Percentiles rank a stretch among this genome's conserved stretches.
Evolutionary conservation across 2,888 invertebrate genomes (phyloP).

Genomic region (Enchytraeus crypticus): DNA sequence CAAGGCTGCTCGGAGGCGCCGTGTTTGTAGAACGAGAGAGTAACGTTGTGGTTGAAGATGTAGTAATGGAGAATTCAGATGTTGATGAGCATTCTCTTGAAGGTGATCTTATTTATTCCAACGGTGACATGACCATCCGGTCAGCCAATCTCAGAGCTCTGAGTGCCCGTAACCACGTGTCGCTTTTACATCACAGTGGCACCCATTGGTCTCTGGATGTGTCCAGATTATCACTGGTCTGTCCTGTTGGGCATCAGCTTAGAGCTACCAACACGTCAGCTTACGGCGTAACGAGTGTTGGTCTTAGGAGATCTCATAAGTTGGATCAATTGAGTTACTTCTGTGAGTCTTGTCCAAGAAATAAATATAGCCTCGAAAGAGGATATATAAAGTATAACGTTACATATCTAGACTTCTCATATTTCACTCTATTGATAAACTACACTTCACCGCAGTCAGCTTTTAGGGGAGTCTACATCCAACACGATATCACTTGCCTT

Average conservation of each 20-base stretch:
- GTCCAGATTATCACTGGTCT: slow-evolving; percentile 16
- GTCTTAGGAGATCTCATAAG: slow-evolving; percentile 22
- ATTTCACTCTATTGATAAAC: slow-evolving; percentile 26
- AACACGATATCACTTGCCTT: slow-evolving; percentile 21
- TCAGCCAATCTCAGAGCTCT: slow-evolving; percentile 7
- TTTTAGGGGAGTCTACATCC: slow-evolving; percentile 18
- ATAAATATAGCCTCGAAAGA: slow-evolving; percentile 22
- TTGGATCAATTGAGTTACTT: slow-evolving; percentile 27
- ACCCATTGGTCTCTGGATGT: slow-evolving; percentile 24
- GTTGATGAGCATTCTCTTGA: neutral
- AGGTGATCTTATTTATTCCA: slow-evolving; percentile 22
- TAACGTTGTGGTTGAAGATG: slow-evolving; percentile 5
- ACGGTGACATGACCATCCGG: slow-evolving; percentile 9
- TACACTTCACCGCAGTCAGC: slow-evolving; percentile 13
- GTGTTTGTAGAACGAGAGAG: slow-evolving; percentile 22
- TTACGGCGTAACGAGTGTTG: slow-evolving; percentile 12
- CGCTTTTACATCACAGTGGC: slow-evolving; percentile 25
- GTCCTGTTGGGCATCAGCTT: slow-evolving; percentile 24
- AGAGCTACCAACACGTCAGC: slow-evolving; percentile 24
- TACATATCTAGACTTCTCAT: slow-evolving; percentile 7
- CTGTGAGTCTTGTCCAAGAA: slow-evolving; percentile 24
- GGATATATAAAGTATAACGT: slow-evolving; percentile 16
- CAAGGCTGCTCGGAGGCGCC: slow-evolving; percentile 20
- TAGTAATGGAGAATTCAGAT: neutral
- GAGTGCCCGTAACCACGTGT: slow-evolving; percentile 19